Base-by-base conservation (phyloP, 2,113 vertebrate species). In the Microtus ochrogaster region DNA sequence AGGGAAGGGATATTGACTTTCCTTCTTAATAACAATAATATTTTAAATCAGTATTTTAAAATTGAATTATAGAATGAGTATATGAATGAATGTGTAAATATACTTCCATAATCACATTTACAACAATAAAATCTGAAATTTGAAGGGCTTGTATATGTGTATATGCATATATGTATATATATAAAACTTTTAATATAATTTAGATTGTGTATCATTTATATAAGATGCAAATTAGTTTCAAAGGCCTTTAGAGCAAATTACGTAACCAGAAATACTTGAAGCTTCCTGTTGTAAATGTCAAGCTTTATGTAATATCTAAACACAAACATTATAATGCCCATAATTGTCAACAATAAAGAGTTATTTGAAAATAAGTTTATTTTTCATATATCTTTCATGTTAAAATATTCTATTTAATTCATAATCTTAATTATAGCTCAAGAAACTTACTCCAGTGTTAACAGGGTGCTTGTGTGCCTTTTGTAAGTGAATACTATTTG, bases 331-430 rank as follows among this genome's bases (percentile, higher is more conserved):
- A 2, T 47, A 89, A 47, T 61, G 47, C 0, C 33, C 76, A 3
- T 55, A 39, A 3, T 81, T 70, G 7, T 7, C 44, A 77, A 17
- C 30, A 39, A 11, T 47, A 76, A 66, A 81, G 36, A 85, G 33
- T 55, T 12, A 77, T 85, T 92, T 81, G 6, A 85, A 95, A 93
- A 74, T 52, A 19, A 47, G 4, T 91, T 81, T 61, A 90, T 88
- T 63, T 88, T 91, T 96, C n/a, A 76, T 61, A 0, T 47, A 21
- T 41, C 4, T 63, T 22, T 44, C 22, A 16, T 13, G 28, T 76
- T 85, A 76, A 72, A 3, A 88, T 79, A 26, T 70, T 72, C 66
- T 73, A 81, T 58, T 85, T 70, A 74, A 91, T 91, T 76, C 3
- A 89, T 76, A 78, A 92, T 79, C 84, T 94, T 89, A 91, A 84